Evolutionary conservation across 2,113 vertebrate species (phyloP), one percentile per base, ranked within the genome.

Genomic region (Manacus vitellinus): DNA sequence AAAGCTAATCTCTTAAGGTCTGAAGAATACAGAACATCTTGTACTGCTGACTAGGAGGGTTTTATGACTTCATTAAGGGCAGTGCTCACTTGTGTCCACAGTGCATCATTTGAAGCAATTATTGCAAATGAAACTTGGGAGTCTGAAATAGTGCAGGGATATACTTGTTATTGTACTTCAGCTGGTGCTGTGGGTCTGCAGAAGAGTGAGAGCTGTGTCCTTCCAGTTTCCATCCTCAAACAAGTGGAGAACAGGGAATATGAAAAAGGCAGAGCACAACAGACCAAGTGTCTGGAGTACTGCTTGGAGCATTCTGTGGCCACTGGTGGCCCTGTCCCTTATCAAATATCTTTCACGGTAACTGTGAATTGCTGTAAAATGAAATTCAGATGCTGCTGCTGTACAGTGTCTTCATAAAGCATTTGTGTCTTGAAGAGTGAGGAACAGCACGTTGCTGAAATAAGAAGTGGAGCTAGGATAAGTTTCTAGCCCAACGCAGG

Each of bases 11-110:
- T 95, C 55, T 84, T 49, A 62, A 80, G 79, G 72, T 84, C 55
- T 94, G 52, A 94, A 80, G 63, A 90, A 94, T 25, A 67, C 59
- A 80, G 68, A 88, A 84, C 59, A 62, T 88, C 46, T 75, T 68
- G 58, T 91, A 21, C 75, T 67, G 61, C 83, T 90, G 89, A 77
- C 55, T 80, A 37, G 55, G 72, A 92, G 76, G 46, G 76, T 80
- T 90, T 90, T 77, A 77, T 94, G 44, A 47, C 88, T 88, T 95
- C 63, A 88, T 92, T 95, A 95, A 91, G 89, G 85, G 62, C 88
- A 84, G 35, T 70, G 39, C 27, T 94, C 63, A 47, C 0, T 73
- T 83, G 63, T 88, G 82, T 93, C 92, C 83, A 44, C 12, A 82
- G 78, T 79, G 66, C 77, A 93, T 75, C 81, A 65, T 94, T 94